Percentiles rank a stretch among this genome's conserved stretches.
These are phyloP conservation scores for Lycia hirtaria DNA, from an alignment of 2,888 invertebrate species.

Conservation along the genomic window DNA sequence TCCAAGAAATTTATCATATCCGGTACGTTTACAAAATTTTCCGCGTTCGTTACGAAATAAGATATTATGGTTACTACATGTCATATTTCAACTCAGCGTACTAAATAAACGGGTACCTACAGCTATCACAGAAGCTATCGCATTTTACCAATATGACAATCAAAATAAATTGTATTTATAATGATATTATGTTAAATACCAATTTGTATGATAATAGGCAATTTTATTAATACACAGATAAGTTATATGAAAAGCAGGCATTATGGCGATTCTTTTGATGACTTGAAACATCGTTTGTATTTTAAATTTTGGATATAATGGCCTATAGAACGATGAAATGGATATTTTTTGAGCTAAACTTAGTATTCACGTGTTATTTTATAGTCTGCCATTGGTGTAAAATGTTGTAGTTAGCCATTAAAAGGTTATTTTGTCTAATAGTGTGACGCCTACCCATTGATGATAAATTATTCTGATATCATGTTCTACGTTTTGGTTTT, in stretches of 20 bases:
- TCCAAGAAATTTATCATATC: background rate
- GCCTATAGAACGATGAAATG: constrained; percentile 15
- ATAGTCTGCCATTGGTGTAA: constrained; percentile 16
- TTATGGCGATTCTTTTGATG: constrained; percentile 41
- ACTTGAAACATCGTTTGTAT: constrained; percentile 30
- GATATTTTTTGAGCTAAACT: constrained; percentile 14
- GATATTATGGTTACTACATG: background rate
- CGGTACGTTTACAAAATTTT: background rate
- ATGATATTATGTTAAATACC: constrained; percentile 49
- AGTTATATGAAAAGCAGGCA: constrained; percentile 38
- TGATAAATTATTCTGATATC: constrained; percentile 1
- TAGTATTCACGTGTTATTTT: constrained; percentile 17
- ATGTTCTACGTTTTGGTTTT: background rate
- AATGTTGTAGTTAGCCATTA: constrained; percentile 5
- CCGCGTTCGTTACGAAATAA: constrained; percentile 1
- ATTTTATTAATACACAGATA: constrained; percentile 43
- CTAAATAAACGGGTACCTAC: constrained; percentile 11
- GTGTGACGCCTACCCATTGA: constrained; percentile 17
- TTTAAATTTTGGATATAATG: constrained; percentile 36
- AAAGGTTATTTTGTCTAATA: constrained; percentile 13
- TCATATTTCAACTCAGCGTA: constrained; percentile 16
- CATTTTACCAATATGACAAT: constrained; percentile 22
- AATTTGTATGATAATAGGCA: constrained; percentile 50
- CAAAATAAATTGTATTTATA: constrained; percentile 38
- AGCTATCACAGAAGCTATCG: constrained; percentile 18